Percentiles rank a stretch among this genome's conserved stretches.
These are phyloP conservation scores for Cyclura pinguis DNA, from an alignment of 2,797 vertebrate species.

Conservation along the genomic window DNA sequence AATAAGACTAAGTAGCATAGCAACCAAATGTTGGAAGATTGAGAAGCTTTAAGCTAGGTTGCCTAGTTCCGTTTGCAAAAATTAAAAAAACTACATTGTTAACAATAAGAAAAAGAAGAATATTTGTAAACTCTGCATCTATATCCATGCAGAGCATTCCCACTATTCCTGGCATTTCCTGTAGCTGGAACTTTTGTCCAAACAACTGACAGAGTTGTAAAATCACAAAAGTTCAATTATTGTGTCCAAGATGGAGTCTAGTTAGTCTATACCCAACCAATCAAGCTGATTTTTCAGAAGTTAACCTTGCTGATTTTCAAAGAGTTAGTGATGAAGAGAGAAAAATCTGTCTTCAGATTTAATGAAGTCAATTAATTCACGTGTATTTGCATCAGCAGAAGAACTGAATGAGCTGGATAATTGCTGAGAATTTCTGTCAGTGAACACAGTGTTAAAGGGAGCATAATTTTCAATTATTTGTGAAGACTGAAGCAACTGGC, in stretches of 20 bases:
- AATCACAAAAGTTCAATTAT: no score
- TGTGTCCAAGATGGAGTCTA: background rate
- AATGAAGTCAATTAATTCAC: conserved; percentile 4
- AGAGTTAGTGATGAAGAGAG: background rate
- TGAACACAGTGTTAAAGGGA: background rate
- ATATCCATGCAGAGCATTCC: background rate
- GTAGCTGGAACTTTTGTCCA: no score
- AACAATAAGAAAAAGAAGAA: background rate
- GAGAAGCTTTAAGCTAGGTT: background rate
- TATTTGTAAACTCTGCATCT: background rate
- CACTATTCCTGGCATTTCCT: no score
- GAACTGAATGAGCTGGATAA: background rate
- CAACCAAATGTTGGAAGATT: background rate
- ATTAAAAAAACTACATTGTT: background rate
- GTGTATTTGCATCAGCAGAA: conserved; percentile 2
- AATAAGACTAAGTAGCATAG: background rate
- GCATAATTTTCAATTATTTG: conserved; percentile 33
- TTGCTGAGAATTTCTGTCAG: background rate
- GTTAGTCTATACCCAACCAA: background rate
- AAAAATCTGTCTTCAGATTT: background rate
- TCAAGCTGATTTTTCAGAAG: background rate
- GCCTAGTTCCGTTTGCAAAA: background rate
- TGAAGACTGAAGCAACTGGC: conserved; percentile 21
- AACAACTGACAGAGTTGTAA: no score
- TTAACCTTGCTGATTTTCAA: background rate